Base-by-base conservation (phyloP, 2,888 invertebrate species). In the Troilus luridus region DNA sequence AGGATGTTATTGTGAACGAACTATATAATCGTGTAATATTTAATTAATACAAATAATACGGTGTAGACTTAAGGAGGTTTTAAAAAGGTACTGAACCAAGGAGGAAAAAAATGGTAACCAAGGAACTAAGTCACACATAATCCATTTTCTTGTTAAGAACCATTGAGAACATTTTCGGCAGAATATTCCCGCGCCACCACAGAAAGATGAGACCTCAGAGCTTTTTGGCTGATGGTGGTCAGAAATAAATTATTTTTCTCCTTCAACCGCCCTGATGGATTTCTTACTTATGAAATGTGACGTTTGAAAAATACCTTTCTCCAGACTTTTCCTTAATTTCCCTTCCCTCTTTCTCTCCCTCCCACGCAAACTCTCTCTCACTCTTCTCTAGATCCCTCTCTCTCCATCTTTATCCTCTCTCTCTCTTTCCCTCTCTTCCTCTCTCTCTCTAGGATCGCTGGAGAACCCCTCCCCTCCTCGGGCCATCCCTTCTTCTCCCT, bases 281-380 rank as follows among this genome's bases (percentile, higher is more conserved):
- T 92, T 91, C 91, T 92, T 92, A 92, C 91, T 92, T 92, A 91
- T 91, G 92, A 92, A 92, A 91, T 92, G 92, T 92, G 92, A 92
- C 92, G 92, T 88, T 91, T 93, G 93, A 93, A 93, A 93, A 93
- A 93, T 93, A 91, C 92, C 62, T 88, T 91, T 64, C 91, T 88
- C 91, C 89, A 91, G 92, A 92, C 91, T 92, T 92, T 92, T 92
- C 92, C 92, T 92, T 92, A 92, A 92, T 92, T 92, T 92, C 92
- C 92, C 91, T 90, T 92, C 90, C 92, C 91, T 90, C 92, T 93
- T 93, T 92, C 93, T 91, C 92, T 92, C 93, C 92, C 93, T 92
- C 93, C 92, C 92, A 92, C 92, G 92, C 93, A 93, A 91, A 92
- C 62, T 62, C 8, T 62, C 92, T 91, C 41, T 41, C 41, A 41